Conservation (phyloP, 1,140 invertebrate species). For the Drosophila grimshawi region DNA sequence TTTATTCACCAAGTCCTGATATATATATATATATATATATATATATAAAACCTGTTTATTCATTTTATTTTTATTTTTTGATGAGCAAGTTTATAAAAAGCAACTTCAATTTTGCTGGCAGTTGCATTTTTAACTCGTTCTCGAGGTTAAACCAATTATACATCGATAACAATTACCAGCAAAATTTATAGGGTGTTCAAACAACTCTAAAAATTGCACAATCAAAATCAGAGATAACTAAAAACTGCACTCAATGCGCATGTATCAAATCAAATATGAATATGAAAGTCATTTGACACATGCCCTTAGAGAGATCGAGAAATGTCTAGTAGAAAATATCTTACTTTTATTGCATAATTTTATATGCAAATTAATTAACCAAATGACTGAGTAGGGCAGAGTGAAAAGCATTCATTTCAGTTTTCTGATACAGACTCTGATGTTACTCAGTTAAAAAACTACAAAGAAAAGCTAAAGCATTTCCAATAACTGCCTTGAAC, state of each 20-base stretch:
- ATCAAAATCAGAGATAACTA: too few relatives aligned
- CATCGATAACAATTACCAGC: slow-evolving; percentile 18
- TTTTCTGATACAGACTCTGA: too few relatives aligned
- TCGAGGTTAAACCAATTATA: slow-evolving; percentile 56
- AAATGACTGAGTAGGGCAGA: too few relatives aligned
- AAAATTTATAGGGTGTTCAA: slow-evolving; percentile 20
- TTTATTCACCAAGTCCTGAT: slow-evolving; percentile 15
- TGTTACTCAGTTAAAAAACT: too few relatives aligned
- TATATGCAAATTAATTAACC: too few relatives aligned
- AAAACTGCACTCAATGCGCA: background rate
- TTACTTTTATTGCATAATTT: too few relatives aligned
- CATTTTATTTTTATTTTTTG: background rate
- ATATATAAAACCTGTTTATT: slow-evolving; percentile 41
- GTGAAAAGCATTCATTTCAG: too few relatives aligned
- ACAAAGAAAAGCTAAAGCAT: too few relatives aligned
- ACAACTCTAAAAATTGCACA: slow-evolving; percentile 12
- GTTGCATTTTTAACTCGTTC: slow-evolving; percentile 16
- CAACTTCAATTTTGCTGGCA: slow-evolving; percentile 9
- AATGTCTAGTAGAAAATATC: too few relatives aligned
- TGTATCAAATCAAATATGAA: slow-evolving; percentile 17
- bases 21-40: background rate
- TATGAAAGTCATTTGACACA: slow-evolving; percentile 42
- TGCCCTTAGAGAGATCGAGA: background rate
- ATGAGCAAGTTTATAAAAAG: slow-evolving; percentile 23
- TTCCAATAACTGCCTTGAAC: too few relatives aligned